Evolutionary conservation across 2,797 vertebrate species (phyloP).

Genomic region (Valencia hispanica): DNA sequence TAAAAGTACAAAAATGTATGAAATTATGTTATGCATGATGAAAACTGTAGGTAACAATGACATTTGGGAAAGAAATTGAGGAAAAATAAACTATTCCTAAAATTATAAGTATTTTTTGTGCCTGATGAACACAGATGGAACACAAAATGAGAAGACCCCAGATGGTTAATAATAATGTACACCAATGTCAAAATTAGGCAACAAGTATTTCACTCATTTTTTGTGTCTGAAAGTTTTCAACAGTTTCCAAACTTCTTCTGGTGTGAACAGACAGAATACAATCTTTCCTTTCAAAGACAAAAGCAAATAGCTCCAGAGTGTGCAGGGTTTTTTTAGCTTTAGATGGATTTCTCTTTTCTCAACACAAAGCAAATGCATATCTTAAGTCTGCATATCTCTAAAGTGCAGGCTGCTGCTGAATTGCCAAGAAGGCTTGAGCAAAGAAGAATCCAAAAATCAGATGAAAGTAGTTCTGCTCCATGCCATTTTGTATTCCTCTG

Average conservation of each 20-base stretch:
- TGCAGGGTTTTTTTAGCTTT: conserved; percentile 19
- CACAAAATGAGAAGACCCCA: not conserved
- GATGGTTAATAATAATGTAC: not conserved
- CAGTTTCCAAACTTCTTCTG: not conserved
- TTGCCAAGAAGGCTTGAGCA: conserved; percentile 21
- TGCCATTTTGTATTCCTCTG: conserved; percentile 35
- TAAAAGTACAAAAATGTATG: not conserved
- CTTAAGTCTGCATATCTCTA: conserved; percentile 54
- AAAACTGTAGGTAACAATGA: not conserved
- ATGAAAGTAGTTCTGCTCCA: conserved; percentile 37
- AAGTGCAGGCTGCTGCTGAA: conserved; percentile 42
- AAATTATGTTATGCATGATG: not conserved
- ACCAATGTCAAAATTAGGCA: not conserved
- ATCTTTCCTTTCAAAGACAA: not conserved
- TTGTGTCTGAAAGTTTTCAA: not conserved
- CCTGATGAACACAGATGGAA: not conserved
- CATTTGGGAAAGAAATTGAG: not conserved
- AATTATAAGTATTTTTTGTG: not conserved
- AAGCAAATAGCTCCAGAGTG: conserved; percentile 26
- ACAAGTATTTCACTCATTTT: not conserved
- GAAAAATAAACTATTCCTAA: not conserved
- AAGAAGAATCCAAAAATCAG: conserved; percentile 31
- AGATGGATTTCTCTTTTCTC: conserved; percentile 35
- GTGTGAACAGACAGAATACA: not conserved
- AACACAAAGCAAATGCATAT: conserved; percentile 17